Evolutionary conservation across 2,888 invertebrate species (phyloP).

Genomic region (Tholera decimalis): DNA sequence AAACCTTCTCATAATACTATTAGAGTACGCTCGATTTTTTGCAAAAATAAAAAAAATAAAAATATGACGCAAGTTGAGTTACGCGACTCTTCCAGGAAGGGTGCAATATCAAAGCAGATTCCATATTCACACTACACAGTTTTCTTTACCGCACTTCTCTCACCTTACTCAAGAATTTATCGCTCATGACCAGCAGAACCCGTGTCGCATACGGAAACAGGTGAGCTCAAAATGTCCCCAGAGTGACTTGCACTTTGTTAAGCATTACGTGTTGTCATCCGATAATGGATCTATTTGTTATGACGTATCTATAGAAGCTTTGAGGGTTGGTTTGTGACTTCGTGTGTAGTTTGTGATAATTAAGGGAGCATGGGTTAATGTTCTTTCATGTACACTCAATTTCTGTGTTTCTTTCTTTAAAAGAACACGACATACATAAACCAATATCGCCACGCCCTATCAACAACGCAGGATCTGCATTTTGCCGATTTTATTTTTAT

Average conservation of each 20-base stretch:
- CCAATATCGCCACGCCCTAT: too few species aligned
- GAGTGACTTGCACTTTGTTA: constrained; percentile 54
- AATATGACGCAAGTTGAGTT: too few species aligned
- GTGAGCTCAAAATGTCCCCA: constrained; percentile 53
- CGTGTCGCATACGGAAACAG: constrained; percentile 35
- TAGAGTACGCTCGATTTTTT: too few species aligned
- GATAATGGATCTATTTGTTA: constrained; percentile 41
- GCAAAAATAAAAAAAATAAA: too few species aligned
- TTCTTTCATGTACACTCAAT: neutral
- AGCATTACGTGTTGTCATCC: constrained; percentile 35
- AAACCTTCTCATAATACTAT: too few species aligned
- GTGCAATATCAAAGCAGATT: neutral
- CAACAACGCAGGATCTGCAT: too few species aligned
- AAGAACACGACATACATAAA: too few species aligned
- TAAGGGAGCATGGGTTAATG: neutral
- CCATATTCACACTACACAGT: neutral
- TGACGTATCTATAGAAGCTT: constrained; percentile 5
- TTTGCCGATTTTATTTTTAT: too few species aligned
- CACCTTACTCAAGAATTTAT: constrained; percentile 47
- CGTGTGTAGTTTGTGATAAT: neutral
- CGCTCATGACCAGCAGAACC: constrained; percentile 25
- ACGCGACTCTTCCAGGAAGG: too few species aligned
- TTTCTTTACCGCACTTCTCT: neutral
- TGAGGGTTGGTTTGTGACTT: constrained; percentile 18
- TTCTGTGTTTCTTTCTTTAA: too few species aligned